Evolutionary conservation across 2,888 invertebrate genomes (phyloP).

Genomic region (Oxycera nigricornis): DNA sequence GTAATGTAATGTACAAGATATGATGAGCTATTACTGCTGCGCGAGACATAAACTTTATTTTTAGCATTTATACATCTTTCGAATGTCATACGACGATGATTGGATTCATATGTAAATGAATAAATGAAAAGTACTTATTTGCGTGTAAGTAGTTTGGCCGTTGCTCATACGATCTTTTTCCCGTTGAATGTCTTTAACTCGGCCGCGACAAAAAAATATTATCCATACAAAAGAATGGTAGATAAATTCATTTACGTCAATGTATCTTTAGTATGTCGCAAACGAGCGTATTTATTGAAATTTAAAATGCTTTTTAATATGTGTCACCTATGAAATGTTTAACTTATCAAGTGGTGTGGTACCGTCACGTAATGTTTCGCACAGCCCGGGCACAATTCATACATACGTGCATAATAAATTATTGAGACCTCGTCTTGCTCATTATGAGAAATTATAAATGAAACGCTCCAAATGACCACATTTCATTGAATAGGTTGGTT

Average conservation of each 20-base stretch:
- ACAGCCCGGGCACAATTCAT: neutral
- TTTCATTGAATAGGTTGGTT: neutral
- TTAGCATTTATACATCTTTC: conserved; percentile 28
- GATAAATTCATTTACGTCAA: conserved; percentile 9
- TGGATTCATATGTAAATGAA: conserved; percentile 52
- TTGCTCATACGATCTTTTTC: conserved; percentile 4
- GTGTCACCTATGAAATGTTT: conserved; percentile 29
- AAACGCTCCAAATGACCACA: neutral
- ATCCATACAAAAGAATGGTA: neutral
- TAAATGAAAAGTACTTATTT: conserved; percentile 22
- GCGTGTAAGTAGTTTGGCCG: conserved; percentile 14
- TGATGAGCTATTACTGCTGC: conserved; percentile 4
- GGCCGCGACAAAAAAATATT: neutral
- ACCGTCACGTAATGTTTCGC: neutral
- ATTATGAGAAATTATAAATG: conserved; percentile 25
- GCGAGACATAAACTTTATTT: conserved; percentile 31
- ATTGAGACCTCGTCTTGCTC: conserved; percentile 13
- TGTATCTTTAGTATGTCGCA: neutral
- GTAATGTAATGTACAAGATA: neutral
- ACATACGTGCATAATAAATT: conserved; percentile 27
- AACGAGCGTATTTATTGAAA: conserved; percentile 9
- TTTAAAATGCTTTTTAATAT: conserved; percentile 33
- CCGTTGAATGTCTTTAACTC: neutral
- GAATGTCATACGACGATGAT: conserved; percentile 46
- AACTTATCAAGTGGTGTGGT: conserved; percentile 1